Base-by-base conservation (phyloP, 1,140 invertebrate species). In the Bombus pyrosoma region DNA sequence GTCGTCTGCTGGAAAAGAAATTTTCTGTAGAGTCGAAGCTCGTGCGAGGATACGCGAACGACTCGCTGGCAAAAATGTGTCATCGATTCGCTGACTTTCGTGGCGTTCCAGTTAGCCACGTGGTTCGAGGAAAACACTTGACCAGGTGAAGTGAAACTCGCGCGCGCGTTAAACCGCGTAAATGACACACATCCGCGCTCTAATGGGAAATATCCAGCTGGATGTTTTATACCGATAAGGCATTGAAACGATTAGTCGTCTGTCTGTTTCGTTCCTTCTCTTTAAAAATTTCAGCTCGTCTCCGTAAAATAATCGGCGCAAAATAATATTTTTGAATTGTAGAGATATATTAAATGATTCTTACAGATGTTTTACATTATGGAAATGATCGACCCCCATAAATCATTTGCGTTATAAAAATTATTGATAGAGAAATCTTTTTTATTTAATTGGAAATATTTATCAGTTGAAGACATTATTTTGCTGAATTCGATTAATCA, bases 21-120 rank as follows among this genome's bases (percentile, higher is more conserved):
- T 81, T 88, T 76, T 53, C 66, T 77, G 34, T n/a, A 39, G n/a
- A 32, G 39, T 64, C 34, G 12, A 57, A 43, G 41, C 32, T 39
- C 22, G 28, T 18, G 10, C 25, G 41, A 83, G 69, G 25, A 41
- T 41, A 71, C 69, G 69, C 37, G 69, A 62, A 57, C 68, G 57
- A 3, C 22, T 32, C 37, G 41, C 25, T 41, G 2, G 68, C 57
- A 43, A 82, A 83, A 86, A 88, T 76, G 83, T 89, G 84, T 81
- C 84, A 86, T 89, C 87, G 88, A 89, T 89, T 89, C 62, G 85
- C 77, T 64, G 64, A 77, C 87, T 89, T 89, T 86, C 32, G 83
- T 86, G 62, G 77, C 73, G 85, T 89, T 89, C 84, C 57, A 89
- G 84, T 89, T 89, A 83, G 41, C 76, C 77, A 88, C 85, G 68